These are phyloP conservation scores for Ramphastos sulfuratus DNA, from an alignment of 2,113 vertebrate species.

Conservation along the genomic window DNA sequence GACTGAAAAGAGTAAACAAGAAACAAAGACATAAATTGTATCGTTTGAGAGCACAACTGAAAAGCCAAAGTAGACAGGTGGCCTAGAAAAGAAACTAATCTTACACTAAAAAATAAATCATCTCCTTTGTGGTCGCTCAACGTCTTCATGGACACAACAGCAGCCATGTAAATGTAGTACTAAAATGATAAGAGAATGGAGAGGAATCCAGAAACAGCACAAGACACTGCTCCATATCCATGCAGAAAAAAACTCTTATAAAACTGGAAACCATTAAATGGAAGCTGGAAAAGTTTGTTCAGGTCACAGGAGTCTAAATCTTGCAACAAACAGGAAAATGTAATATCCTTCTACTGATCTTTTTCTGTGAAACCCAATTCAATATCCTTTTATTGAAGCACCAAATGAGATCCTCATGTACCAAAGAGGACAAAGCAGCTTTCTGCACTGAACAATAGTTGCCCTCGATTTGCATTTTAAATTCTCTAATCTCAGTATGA, in stretches of 20 bases:
- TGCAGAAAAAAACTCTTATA: not conserved
- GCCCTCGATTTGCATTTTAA: not conserved
- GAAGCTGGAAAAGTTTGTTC: not conserved
- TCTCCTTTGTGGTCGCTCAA: not conserved
- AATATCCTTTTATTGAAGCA: not conserved
- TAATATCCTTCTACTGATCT: not conserved
- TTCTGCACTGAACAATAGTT: not conserved
- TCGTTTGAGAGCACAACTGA: not conserved
- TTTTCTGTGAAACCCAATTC: not conserved
- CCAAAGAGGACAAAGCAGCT: not conserved
- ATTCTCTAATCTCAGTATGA: not conserved
- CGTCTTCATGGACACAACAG: not conserved
- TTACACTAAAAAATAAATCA: not conserved
- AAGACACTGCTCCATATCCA: not conserved
- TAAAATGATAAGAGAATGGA: not conserved
- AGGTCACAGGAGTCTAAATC: not conserved
- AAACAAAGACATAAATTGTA: not conserved
- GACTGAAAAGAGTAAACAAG: not conserved
- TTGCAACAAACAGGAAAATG: not conserved
- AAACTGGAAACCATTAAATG: not conserved
- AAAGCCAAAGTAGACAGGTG: not conserved
- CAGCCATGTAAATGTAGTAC: not conserved
- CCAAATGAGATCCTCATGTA: not conserved
- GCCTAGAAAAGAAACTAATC: not conserved
- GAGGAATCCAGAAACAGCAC: not conserved